phyloP scores from a whole-genome alignment of 2,888 invertebrate genomes.

The Carabus problematicus region DNA sequence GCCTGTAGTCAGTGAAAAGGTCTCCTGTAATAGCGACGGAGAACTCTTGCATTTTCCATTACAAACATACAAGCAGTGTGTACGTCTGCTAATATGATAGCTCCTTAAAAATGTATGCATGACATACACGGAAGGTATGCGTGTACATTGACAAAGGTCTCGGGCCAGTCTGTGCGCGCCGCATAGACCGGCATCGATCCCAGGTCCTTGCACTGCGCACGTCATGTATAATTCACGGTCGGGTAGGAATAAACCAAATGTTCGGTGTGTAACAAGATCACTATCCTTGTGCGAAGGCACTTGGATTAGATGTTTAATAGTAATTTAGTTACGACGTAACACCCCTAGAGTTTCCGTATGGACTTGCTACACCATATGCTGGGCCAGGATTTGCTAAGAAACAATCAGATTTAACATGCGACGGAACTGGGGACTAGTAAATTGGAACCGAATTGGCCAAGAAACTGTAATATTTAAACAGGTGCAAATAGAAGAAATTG shows the following conservation, averaged over 20 bases:
- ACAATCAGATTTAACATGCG: too few species aligned
- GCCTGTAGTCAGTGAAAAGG: too few species aligned
- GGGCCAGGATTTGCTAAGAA: too few species aligned
- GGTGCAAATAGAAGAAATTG: too few species aligned
- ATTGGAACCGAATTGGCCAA: too few species aligned
- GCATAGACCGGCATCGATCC: not conserved
- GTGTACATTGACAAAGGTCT: slow-evolving; percentile 3
- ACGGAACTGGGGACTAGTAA: too few species aligned
- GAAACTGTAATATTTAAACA: too few species aligned
- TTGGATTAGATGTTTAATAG: slow-evolving; percentile 17
- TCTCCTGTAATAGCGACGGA: too few species aligned
- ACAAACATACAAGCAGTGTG: too few species aligned
- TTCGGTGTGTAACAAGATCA: not conserved
- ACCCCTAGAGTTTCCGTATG: not conserved
- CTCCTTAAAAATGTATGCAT: slow-evolving; percentile 21
- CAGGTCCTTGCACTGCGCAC: not conserved
- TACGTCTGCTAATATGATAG: slow-evolving; percentile 3
- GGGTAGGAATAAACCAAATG: slow-evolving; percentile 2
- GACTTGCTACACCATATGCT: not conserved
- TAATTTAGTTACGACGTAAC: slow-evolving; percentile 21
- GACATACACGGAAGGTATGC: slow-evolving; percentile 4
- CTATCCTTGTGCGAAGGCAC: not conserved
- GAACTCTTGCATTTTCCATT: too few species aligned
- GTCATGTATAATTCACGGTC: slow-evolving; percentile 19
- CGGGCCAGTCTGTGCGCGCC: not conserved